Base-by-base conservation (phyloP, 2,797 vertebrate genomes). In the Chelon labrosus region DNA sequence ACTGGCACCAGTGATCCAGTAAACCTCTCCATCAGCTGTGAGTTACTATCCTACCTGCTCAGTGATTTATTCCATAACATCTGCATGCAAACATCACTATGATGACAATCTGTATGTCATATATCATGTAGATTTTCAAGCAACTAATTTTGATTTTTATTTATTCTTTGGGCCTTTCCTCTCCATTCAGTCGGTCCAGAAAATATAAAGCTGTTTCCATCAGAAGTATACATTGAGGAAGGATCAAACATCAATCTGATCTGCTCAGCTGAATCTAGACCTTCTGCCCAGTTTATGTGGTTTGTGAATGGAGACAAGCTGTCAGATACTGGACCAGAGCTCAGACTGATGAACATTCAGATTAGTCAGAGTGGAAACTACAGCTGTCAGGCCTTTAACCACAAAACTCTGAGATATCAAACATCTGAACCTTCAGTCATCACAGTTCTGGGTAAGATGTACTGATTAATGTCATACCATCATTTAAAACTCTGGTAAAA, bases 351-450 rank as follows among this genome's bases (percentile, higher is more conserved):
- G 5, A 74, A 87, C 16, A 50, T 90, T 70, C 80, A 86, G 41
- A 41, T 19, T 57, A 79, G 0, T 68, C 80, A 91, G 47, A 81
- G 77, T 44, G 93, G 91, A 7, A 82, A 59, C 66, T 93, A 91
- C 85, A 85, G 67, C 83, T 93, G 91, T 65, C 42, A 57, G 64
- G 86, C 86, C 37, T 67, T 70, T 35, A 93, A 94, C 72, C 56
- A 3, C 10, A 83, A 59, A 78, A 94, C 81, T 8, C 6, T 51
- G 65, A 86, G 61, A 73, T 50, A 55, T 42, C 25, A 64, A 52
- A 64, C 56, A 39, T 90, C 89, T 55, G 39, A 59, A 6, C 50
- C 31, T 6, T 9, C 52, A 56, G 17, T 2, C 17, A 17, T 93
- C 11, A 70, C 46, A 54, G 65, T 93, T 8, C 31, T 81, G 6